These are phyloP conservation scores for Tenthredo livida DNA, from an alignment of 2,888 invertebrate genomes.

Conservation along the genomic window DNA sequence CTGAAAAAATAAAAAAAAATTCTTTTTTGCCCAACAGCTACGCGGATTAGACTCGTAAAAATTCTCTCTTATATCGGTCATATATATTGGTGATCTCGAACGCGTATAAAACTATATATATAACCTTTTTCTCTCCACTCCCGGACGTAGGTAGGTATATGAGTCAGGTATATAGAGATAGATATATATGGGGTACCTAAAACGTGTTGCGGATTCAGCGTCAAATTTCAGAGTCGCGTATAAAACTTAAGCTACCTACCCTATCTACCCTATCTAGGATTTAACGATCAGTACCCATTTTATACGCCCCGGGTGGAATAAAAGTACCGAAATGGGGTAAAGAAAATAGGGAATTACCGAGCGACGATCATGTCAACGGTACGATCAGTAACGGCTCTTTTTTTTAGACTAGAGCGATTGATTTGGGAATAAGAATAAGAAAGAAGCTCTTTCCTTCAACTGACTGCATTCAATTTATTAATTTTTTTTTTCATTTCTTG, in stretches of 20 bases:
- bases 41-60: neutral
- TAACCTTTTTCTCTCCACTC: neutral
- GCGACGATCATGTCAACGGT: neutral
- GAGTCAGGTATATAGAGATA: no score
- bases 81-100: neutral
- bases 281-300: slow-evolving; percentile 38
- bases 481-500: neutral
- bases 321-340: neutral
- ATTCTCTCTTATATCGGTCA: neutral
- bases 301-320: neutral
- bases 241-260: slow-evolving; percentile 35
- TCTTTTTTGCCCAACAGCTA: no score
- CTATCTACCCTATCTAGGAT: slow-evolving; percentile 17
- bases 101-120: slow-evolving; percentile 19
- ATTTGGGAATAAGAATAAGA: neutral
- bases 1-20: no score
- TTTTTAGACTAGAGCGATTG: neutral
- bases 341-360: neutral
- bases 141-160: no score
- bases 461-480: neutral
- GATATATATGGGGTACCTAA: slow-evolving; percentile 1
- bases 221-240: slow-evolving; percentile 47
- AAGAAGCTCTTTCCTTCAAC: no score
- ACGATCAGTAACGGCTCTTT: no score
- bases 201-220: slow-evolving; percentile 39